Percentiles rank a stretch among this genome's conserved stretches.
Conservation (phyloP, 1,140 invertebrate genomes). For the Lordiphosa stackelbergi region DNA sequence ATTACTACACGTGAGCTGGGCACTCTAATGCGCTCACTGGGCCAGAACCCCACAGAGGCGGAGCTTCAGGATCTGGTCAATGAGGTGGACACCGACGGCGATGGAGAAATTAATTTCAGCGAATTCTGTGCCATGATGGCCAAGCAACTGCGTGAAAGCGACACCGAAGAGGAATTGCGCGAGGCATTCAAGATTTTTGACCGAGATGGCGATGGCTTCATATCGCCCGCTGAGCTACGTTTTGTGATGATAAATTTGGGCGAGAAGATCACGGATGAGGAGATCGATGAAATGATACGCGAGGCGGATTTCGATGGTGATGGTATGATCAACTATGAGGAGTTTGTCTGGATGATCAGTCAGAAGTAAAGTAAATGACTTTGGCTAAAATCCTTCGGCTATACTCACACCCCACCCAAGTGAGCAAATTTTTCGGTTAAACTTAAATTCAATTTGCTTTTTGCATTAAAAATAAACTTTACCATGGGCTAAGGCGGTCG, state of each 20-base stretch:
- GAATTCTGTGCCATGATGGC: conserved; percentile 50
- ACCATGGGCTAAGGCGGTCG: conserved; percentile 21
- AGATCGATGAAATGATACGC: conserved; percentile 78
- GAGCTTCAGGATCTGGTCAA: conserved; percentile 48
- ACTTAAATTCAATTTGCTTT: conserved; percentile 67
- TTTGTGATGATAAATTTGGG: conserved; percentile 52
- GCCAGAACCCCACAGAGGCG: conserved; percentile 49
- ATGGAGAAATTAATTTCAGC: conserved; percentile 40
- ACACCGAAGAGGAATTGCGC: conserved; percentile 52
- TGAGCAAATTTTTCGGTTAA: conserved; percentile 41
- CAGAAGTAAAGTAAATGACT: conserved; percentile 34
- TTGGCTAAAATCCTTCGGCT: conserved; percentile 20
- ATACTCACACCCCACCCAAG: conserved; percentile 39
- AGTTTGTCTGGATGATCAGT: conserved; percentile 75
- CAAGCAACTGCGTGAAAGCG: conserved; percentile 35
- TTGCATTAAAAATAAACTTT: conserved; percentile 59
- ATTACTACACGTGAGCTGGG: conserved; percentile 94
- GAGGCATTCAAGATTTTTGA: conserved; percentile 65
- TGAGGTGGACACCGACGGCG: conserved; percentile 33
- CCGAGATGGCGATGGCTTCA: conserved; percentile 50
- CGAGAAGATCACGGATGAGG: conserved; percentile 56
- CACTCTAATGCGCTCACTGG: conserved; percentile 87
- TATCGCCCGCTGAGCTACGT: conserved; percentile 45
- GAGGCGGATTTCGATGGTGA: conserved; percentile 96
- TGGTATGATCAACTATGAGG: conserved; percentile 90